A percentile compares a stretch with the other conserved stretches of the same genome.
Conservation (phyloP, 1,140 invertebrate species). For the Chelonus insularis region DNA sequence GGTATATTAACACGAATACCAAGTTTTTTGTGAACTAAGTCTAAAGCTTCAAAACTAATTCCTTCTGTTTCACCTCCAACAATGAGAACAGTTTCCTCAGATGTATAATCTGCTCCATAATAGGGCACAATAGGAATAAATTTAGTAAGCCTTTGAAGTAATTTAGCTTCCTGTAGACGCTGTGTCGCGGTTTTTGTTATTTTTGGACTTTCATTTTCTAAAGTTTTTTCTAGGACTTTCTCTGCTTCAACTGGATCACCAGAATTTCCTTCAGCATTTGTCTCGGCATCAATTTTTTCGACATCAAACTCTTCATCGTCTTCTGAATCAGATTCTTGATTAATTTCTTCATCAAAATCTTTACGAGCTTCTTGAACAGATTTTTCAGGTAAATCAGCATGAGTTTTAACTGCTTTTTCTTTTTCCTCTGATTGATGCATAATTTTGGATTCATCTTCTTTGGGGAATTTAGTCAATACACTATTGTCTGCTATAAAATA, state of each 20-base stretch:
- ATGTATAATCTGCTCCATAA: slow-evolving; percentile 64
- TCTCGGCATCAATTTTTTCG: neutral
- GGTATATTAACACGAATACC: slow-evolving; percentile 77
- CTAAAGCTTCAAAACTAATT: slow-evolving; percentile 70
- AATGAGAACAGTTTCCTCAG: slow-evolving; percentile 66
- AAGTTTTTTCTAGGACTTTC: neutral
- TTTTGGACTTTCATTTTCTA: neutral
- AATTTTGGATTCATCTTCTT: too few relatives aligned
- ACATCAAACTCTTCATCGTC: neutral
- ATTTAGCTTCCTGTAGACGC: slow-evolving; percentile 4
- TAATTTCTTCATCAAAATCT: too few relatives aligned
- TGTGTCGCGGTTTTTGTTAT: neutral
- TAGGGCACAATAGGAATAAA: slow-evolving; percentile 67
- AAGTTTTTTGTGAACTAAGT: slow-evolving; percentile 61
- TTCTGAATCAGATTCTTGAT: too few relatives aligned
- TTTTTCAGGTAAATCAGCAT: too few relatives aligned
- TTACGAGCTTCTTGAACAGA: too few relatives aligned
- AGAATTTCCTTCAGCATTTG: neutral
- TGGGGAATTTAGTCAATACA: slow-evolving; percentile 24
- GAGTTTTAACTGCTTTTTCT: too few relatives aligned
- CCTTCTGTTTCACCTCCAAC: slow-evolving; percentile 90
- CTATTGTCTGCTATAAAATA: slow-evolving; percentile 77
- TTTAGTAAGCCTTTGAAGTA: slow-evolving; percentile 27
- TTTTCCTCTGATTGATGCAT: too few relatives aligned
- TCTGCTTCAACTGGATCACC: slow-evolving; percentile 14